phyloP scores from a whole-genome alignment of 2,888 invertebrate species.

The Sphecodes monilicornis region DNA sequence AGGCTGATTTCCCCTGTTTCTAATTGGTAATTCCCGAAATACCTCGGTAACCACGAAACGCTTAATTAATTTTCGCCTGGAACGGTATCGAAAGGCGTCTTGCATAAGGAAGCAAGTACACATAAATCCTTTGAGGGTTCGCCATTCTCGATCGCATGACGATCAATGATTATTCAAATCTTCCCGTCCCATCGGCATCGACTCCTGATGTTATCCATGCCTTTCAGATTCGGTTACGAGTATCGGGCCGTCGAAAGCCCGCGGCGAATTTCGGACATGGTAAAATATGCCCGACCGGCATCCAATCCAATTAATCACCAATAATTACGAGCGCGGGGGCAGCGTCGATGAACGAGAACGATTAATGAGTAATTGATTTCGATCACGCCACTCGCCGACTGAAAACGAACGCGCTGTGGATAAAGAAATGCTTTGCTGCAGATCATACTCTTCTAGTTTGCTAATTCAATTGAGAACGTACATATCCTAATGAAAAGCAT shows the following conservation, averaged over 20 bases:
- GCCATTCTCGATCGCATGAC: constrained; percentile 70
- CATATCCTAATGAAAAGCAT: too few species aligned
- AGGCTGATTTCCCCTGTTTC: neutral
- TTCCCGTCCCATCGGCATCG: constrained; percentile 49
- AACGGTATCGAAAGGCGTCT: neutral
- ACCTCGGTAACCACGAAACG: neutral
- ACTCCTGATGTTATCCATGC: constrained; percentile 45
- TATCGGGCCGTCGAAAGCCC: constrained; percentile 55
- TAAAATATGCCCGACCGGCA: constrained; percentile 74
- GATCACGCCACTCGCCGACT: constrained; percentile 79
- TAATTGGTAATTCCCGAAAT: neutral
- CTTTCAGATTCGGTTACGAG: constrained; percentile 48
- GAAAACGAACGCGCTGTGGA: constrained; percentile 57
- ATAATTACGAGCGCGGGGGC: constrained; percentile 80
- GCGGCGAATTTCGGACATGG: constrained; percentile 74
- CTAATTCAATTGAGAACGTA: neutral
- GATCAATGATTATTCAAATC: constrained; percentile 75
- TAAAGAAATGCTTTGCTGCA: constrained; percentile 46
- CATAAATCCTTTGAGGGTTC: constrained; percentile 13
- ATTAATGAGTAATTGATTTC: constrained; percentile 83
- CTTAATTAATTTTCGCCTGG: neutral
- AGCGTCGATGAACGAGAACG: constrained; percentile 72
- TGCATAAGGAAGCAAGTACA: neutral
- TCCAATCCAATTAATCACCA: constrained; percentile 80
- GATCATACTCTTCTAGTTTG: constrained; percentile 46